Percentiles rank a stretch among this genome's conserved stretches.
Conservation (phyloP, 2,113 vertebrate genomes). For the Ceuthmochares aereus region DNA sequence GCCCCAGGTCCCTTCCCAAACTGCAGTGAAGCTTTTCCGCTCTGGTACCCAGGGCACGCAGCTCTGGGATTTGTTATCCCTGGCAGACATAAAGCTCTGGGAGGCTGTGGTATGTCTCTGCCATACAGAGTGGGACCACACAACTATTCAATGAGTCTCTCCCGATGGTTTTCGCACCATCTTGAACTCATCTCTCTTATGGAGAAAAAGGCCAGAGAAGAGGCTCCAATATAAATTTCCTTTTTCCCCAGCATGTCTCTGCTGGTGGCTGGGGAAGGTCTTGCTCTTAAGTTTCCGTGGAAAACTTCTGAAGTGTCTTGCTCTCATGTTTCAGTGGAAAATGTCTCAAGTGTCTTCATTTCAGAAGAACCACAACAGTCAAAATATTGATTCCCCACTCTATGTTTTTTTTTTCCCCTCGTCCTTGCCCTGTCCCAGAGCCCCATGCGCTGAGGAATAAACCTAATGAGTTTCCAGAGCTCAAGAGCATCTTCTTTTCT, state of each 20-base stretch:
- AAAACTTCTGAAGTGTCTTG: neutral
- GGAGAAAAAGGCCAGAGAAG: neutral
- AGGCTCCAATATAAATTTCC: neutral
- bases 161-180: neutral
- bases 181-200: neutral
- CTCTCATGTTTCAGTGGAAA: neutral
- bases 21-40: fast-evolving
- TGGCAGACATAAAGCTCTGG: neutral
- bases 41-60: fast-evolving
- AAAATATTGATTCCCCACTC: neutral
- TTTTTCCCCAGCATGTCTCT: neutral
- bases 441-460: neutral
- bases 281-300: neutral
- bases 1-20: too few species aligned
- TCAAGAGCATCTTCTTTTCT: neutral
- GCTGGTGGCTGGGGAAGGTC: neutral
- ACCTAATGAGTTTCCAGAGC: neutral
- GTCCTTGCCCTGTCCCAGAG: neutral
- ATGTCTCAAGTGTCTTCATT: neutral
- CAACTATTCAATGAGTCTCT: constrained; percentile 26
- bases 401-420: neutral
- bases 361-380: neutral
- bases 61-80: neutral
- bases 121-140: neutral
- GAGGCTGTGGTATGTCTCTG: neutral